Base-by-base conservation (phyloP, 2,888 invertebrate species). In the Aporophyla lueneburgensis region DNA sequence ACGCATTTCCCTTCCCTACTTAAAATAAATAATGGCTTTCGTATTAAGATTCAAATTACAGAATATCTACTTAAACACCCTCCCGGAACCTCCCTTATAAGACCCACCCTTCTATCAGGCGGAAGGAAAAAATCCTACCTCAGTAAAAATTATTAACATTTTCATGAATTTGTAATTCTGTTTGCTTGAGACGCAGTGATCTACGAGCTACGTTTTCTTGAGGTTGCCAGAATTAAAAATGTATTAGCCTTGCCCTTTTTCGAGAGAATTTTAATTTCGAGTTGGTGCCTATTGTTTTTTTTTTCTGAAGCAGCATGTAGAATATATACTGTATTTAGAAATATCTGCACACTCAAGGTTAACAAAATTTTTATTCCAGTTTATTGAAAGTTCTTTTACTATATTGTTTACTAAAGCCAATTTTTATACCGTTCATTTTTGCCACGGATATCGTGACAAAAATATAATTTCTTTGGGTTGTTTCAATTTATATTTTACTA, bases 41-140 rank as follows among this genome's bases (percentile, higher is more conserved):
- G 92, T 93, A 94, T 95, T 95, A 95, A 93, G 93, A 95, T 95
- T 95, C 93, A 94, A 95, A 95, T 95, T 93, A 93, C 93, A 90
- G 92, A 93, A 91, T 93, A 94, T 94, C 94, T 93, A 88, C 92
- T 94, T 93, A 94, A 92, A 92, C 87, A 88, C 84, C 91, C 88
- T 82, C 80, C 83, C 79, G 77, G 70, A 78, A 84, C 81, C 89
- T 62, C 89, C 93, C 91, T 93, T 91, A 93, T 93, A 95, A 93
- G 93, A 93, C 90, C 88, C 91, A 90, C 89, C 90, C 91, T 90
- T 91, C 93, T 91, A 93, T 92, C 91, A 90, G 91, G 88, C 88
- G 81, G 81, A 82, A 84, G 84, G 86, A 89, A 91, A 90, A 89
- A 91, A 91, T 88, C 85, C 89, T 89, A 89, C 90, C 91, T 90